These are phyloP conservation scores for Drosophila bocki DNA, from an alignment of 1,140 invertebrate species.

Conservation along the genomic window DNA sequence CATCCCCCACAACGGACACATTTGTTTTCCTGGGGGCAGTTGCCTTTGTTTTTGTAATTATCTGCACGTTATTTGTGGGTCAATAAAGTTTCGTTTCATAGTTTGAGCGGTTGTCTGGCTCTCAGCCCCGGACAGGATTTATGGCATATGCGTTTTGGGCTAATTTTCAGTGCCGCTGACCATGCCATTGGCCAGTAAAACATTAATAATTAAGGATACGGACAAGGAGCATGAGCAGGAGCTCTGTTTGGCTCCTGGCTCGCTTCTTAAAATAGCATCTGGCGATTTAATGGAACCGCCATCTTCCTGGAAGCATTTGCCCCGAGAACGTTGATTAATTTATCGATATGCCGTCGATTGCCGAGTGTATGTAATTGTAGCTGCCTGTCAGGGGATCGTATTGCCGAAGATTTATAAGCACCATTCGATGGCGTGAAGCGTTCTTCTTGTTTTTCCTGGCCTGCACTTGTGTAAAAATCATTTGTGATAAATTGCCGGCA, in stretches of 20 bases:
- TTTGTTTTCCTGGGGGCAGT: conserved; percentile 70
- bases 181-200: conserved; percentile 70
- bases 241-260: background rate
- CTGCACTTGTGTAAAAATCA: conserved; percentile 49
- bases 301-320: conserved; percentile 15
- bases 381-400: conserved; percentile 71
- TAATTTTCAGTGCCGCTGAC: conserved; percentile 69
- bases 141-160: conserved; percentile 64
- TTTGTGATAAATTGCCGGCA: conserved; percentile 74
- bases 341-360: conserved; percentile 52
- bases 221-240: background rate
- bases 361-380: conserved; percentile 73
- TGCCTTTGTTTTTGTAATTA: conserved; percentile 83
- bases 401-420: conserved; percentile 72
- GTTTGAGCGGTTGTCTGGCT: conserved; percentile 73
- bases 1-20: conserved; percentile 51
- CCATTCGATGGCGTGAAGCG: conserved; percentile 33
- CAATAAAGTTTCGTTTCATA: conserved; percentile 84
- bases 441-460: background rate
- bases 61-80: conserved; percentile 84
- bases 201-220: conserved; percentile 20
- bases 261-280: conserved; percentile 38
- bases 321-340: conserved; percentile 69
- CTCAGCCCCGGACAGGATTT: conserved; percentile 49
- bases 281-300: conserved; percentile 29